A percentile compares a stretch with the other conserved stretches of the same genome.
These are phyloP conservation scores for Euzetes globulus DNA, from an alignment of 2,888 invertebrate species.

Conservation along the genomic window DNA sequence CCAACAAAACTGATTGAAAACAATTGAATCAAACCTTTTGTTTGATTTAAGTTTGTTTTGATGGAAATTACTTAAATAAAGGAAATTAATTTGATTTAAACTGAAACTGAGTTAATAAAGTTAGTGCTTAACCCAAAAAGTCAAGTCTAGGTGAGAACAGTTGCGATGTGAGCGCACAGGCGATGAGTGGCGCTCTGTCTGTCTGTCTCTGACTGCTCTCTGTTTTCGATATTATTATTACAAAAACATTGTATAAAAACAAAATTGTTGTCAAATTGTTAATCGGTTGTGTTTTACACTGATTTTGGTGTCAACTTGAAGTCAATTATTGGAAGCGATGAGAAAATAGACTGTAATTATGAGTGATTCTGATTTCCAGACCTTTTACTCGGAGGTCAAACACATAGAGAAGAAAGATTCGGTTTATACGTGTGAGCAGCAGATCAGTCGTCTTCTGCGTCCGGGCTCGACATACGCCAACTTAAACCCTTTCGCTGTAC, in stretches of 20 bases:
- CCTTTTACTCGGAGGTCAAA: constrained; percentile 66
- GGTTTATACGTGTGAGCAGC: constrained; percentile 89
- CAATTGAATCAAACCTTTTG: no score
- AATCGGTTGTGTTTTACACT: no score
- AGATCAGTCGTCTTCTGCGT: constrained; percentile 87
- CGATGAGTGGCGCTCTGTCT: constrained; percentile 2
- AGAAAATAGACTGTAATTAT: not conserved
- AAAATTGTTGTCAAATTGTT: not conserved
- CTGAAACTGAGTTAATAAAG: no score
- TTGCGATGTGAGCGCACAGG: not conserved
- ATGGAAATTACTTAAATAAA: no score
- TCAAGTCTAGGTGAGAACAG: no score
- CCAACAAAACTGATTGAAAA: no score
- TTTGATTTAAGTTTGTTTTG: no score
- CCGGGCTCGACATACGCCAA: constrained; percentile 99
- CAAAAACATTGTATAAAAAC: not conserved
- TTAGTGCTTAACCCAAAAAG: no score
- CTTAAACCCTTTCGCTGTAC: constrained; percentile 72
- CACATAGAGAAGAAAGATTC: constrained; percentile 96
- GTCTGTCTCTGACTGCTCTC: not conserved
- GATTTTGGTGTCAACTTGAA: no score
- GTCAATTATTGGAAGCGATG: not conserved
- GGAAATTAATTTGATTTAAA: no score
- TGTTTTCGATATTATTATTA: not conserved
- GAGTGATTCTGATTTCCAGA: constrained; percentile 28